Conservation (phyloP, 2,888 invertebrate genomes). For the Bruchidius siliquastri region DNA sequence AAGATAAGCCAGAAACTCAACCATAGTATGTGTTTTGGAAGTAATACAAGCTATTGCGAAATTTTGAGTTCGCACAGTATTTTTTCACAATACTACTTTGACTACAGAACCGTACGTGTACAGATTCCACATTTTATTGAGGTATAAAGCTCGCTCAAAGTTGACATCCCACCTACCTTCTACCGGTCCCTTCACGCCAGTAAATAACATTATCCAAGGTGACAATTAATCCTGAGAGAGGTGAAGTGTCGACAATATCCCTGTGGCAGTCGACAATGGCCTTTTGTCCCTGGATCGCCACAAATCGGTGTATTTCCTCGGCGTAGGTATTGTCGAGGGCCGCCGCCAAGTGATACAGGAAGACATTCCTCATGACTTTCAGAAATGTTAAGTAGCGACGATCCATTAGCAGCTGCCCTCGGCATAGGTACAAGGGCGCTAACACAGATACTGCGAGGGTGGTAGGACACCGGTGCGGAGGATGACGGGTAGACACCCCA, state of each 20-base stretch:
- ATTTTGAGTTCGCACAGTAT: too few species aligned
- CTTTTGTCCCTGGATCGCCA: slow-evolving; percentile 21
- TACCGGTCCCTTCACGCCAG: slow-evolving; percentile 5
- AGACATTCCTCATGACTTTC: slow-evolving; percentile 20
- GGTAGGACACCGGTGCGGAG: neutral
- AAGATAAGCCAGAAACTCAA: too few species aligned
- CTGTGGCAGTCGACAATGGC: slow-evolving; percentile 18
- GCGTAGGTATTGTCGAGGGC: slow-evolving; percentile 2
- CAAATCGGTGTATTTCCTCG: slow-evolving; percentile 36
- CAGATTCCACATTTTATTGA: neutral
- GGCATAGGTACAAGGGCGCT: neutral
- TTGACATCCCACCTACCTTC: neutral
- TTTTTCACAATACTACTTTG: too few species aligned
- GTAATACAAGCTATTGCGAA: too few species aligned
- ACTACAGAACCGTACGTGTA: too few species aligned
- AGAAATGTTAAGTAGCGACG: neutral
- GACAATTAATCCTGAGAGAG: slow-evolving; percentile 16
- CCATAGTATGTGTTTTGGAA: too few species aligned
- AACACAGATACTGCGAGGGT: neutral
- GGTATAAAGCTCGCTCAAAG: neutral
- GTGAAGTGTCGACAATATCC: slow-evolving; percentile 15
- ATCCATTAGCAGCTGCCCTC: neutral
- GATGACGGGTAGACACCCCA: neutral
- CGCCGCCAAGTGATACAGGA: slow-evolving; percentile 25
- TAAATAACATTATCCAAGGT: slow-evolving; percentile 18